Evolutionary conservation across 2,888 invertebrate species (phyloP).

Genomic region (Rhagonycha lutea): DNA sequence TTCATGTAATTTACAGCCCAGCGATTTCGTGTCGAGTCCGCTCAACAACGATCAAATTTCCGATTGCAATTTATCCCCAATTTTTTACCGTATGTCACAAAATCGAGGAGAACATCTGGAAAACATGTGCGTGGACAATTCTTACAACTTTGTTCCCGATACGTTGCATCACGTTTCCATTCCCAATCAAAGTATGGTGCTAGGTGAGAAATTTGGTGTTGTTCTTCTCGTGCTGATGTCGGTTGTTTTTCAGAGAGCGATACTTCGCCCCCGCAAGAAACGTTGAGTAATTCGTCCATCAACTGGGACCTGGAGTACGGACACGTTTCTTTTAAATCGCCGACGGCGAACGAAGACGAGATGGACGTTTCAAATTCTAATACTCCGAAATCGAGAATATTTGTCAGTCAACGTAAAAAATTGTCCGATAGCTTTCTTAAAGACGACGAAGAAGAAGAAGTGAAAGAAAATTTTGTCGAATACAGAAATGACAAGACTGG

Average conservation of each 20-base stretch:
- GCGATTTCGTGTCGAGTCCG: slow-evolving; percentile 41
- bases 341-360: slow-evolving; percentile 34
- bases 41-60: slow-evolving; percentile 30
- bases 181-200: slow-evolving; percentile 33
- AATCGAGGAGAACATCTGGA: slow-evolving; percentile 56
- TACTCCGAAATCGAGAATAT: slow-evolving; percentile 50
- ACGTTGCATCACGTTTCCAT: slow-evolving; percentile 32
- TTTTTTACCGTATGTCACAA: slow-evolving; percentile 10
- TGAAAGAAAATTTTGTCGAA: slow-evolving; percentile 32
- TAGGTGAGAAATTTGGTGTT: slow-evolving; percentile 27
- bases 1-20: slow-evolving; percentile 42
- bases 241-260: slow-evolving; percentile 18
- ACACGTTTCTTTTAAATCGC: slow-evolving; percentile 43
- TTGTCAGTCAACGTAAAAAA: slow-evolving; percentile 51
- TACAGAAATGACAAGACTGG: not conserved
- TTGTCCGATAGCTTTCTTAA: slow-evolving; percentile 51
- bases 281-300: slow-evolving; percentile 41
- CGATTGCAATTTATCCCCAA: slow-evolving; percentile 37
- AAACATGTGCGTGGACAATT: slow-evolving; percentile 61
- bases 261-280: slow-evolving; percentile 28
- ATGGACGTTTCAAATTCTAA: slow-evolving; percentile 49
- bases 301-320: slow-evolving; percentile 54
- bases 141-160: slow-evolving; percentile 55
- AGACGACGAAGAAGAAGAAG: slow-evolving; percentile 37
- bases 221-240: not conserved